phyloP scores from a whole-genome alignment of 2,113 vertebrate genomes.

The Rafetus swinhoei region DNA sequence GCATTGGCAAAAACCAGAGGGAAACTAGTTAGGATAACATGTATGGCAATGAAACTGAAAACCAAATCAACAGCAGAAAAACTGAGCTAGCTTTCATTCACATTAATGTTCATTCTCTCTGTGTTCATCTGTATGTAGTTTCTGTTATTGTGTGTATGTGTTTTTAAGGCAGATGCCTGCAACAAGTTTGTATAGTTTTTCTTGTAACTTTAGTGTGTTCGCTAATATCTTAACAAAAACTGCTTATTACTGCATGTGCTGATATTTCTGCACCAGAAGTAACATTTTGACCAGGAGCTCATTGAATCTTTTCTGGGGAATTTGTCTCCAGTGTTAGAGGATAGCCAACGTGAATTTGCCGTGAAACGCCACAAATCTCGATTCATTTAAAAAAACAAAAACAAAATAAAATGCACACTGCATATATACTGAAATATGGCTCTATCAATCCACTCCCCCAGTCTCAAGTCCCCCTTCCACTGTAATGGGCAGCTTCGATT shows the following conservation, averaged over 20 bases:
- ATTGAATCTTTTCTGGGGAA: conserved; percentile 39
- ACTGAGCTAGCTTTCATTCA: neutral
- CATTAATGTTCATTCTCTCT: neutral
- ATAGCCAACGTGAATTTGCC: conserved; percentile 24
- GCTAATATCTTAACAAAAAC: conserved; percentile 49
- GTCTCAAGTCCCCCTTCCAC: rapidly evolving
- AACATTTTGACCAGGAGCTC: conserved; percentile 20
- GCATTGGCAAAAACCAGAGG: neutral
- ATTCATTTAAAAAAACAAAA: neutral
- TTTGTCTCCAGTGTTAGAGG: neutral
- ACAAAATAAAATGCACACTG: neutral
- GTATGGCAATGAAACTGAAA: neutral
- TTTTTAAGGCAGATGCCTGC: neutral
- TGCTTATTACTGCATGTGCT: neutral
- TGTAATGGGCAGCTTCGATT: too few species aligned
- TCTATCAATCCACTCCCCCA: neutral
- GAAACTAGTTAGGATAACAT: neutral
- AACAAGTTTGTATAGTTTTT: neutral
- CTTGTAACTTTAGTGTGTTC: neutral
- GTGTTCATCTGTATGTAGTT: neutral
- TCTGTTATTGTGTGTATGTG: neutral
- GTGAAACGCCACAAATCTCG: conserved; percentile 12
- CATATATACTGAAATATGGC: neutral
- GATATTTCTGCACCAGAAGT: conserved; percentile 15
- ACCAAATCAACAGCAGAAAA: neutral